Conservation (phyloP, 2,113 vertebrate genomes). For the Neogale vison region DNA sequence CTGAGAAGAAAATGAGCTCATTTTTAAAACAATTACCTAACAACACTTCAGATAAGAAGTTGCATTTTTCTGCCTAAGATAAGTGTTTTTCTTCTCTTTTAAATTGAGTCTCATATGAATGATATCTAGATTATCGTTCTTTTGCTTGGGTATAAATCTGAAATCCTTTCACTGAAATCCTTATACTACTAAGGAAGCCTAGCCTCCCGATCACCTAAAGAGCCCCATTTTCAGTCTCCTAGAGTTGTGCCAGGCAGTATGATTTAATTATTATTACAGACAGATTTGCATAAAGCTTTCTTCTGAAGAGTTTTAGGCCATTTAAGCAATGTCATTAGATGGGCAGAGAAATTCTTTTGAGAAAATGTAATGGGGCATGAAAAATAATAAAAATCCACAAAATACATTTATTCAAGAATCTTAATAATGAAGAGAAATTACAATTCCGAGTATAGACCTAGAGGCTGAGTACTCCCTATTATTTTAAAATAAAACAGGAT, state of each 20-base stretch:
- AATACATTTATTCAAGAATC: slow-evolving; percentile 67
- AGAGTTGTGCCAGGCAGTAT: slow-evolving; percentile 26
- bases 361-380: slow-evolving; percentile 65
- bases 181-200: neutral
- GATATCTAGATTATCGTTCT: slow-evolving; percentile 22
- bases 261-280: slow-evolving; percentile 60
- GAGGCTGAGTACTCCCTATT: neutral
- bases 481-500: slow-evolving; percentile 63
- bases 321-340: slow-evolving; percentile 64
- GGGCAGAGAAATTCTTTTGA: slow-evolving; percentile 61
- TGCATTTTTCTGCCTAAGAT: slow-evolving; percentile 33
- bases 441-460: slow-evolving; percentile 54
- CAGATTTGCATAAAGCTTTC: slow-evolving; percentile 57
- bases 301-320: slow-evolving; percentile 62
- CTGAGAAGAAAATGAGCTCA: slow-evolving; percentile 68
- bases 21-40: slow-evolving; percentile 67
- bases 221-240: neutral
- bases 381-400: slow-evolving; percentile 74
- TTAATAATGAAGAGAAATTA: slow-evolving; percentile 71
- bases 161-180: slow-evolving; percentile 50
- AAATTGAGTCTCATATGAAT: slow-evolving; percentile 44
- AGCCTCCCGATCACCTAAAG: neutral
- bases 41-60: slow-evolving; percentile 31
- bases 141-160: slow-evolving; percentile 28
- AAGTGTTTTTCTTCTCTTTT: slow-evolving; percentile 54